Evolutionary conservation across 2,797 vertebrate genomes (phyloP), one percentile per base, ranked within the genome.

Genomic region (Erpetoichthys calabaricus): DNA sequence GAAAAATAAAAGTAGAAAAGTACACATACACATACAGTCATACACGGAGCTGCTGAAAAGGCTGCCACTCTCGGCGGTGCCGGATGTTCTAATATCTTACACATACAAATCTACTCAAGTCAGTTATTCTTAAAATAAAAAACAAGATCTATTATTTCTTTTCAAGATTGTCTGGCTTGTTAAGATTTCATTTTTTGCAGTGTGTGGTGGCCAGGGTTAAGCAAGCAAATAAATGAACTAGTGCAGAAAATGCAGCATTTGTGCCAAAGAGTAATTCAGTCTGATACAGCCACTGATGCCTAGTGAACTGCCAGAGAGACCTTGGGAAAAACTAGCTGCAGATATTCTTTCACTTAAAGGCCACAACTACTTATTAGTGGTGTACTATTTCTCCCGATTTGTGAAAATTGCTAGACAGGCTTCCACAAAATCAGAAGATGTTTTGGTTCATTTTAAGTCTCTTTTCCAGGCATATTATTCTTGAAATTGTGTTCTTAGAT

Each of bases 121-220:
- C n/a, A n/a, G n/a, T n/a, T n/a, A n/a, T n/a, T n/a, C n/a, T n/a
- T n/a, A n/a, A n/a, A n/a, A n/a, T n/a, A n/a, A n/a, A n/a, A n/a
- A n/a, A n/a, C n/a, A n/a, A n/a, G n/a, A n/a, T n/a, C n/a, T n/a
- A n/a, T n/a, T n/a, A n/a, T n/a, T n/a, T n/a, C n/a, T n/a, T n/a
- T n/a, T n/a, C n/a, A n/a, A n/a, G n/a, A n/a, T n/a, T n/a, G n/a
- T n/a, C n/a, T n/a, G n/a, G n/a, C n/a, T n/a, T n/a, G n/a, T n/a
- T n/a, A n/a, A n/a, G n/a, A n/a, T n/a, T n/a, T n/a, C n/a, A n/a
- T n/a, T n/a, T n/a, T n/a, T n/a, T n/a, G n/a, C n/a, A n/a, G n/a
- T n/a, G n/a, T n/a, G n/a, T 63, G 59, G 64, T 61, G 47, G 55
- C 60, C 50, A 7, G 60, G 57, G 8, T 51, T 65, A 5, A 56